These are phyloP conservation scores for Lymantria dispar DNA, from an alignment of 2,888 invertebrate species.

Conservation along the genomic window DNA sequence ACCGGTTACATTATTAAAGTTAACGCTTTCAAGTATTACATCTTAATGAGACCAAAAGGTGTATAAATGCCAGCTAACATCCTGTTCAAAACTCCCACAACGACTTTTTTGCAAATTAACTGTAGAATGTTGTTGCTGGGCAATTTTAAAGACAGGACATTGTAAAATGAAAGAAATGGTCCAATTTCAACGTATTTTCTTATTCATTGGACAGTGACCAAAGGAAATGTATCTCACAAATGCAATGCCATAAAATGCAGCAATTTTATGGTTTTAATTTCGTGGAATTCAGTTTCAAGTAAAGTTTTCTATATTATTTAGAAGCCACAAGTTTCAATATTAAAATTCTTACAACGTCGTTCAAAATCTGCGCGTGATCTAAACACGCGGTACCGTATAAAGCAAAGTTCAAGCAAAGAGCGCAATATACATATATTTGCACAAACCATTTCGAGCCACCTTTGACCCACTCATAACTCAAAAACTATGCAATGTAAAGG, in stretches of 20 bases:
- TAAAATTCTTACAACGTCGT: no score
- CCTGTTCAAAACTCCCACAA: slow-evolving; percentile 35
- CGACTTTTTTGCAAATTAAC: slow-evolving; percentile 19
- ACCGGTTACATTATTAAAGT: slow-evolving; percentile 21
- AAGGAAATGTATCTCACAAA: not conserved
- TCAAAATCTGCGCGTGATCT: no score
- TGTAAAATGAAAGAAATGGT: not conserved
- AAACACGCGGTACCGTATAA: no score
- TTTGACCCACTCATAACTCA: no score
- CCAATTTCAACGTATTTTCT: not conserved
- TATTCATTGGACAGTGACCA: not conserved
- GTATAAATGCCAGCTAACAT: slow-evolving; percentile 40
- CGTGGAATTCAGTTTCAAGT: not conserved
- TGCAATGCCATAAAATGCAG: not conserved
- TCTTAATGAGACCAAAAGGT: slow-evolving; percentile 36
- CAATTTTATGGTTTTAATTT: not conserved
- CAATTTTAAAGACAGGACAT: not conserved
- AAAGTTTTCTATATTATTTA: no score
- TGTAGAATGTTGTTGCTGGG: not conserved
- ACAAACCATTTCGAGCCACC: no score
- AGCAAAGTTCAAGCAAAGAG: no score
- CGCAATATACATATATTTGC: no score
- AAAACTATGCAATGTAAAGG: no score
- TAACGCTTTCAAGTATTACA: slow-evolving; percentile 20
- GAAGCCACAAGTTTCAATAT: no score